These are phyloP conservation scores for Caenorhabditis macrosperma DNA, from an alignment of 2,888 invertebrate species.

Conservation along the genomic window DNA sequence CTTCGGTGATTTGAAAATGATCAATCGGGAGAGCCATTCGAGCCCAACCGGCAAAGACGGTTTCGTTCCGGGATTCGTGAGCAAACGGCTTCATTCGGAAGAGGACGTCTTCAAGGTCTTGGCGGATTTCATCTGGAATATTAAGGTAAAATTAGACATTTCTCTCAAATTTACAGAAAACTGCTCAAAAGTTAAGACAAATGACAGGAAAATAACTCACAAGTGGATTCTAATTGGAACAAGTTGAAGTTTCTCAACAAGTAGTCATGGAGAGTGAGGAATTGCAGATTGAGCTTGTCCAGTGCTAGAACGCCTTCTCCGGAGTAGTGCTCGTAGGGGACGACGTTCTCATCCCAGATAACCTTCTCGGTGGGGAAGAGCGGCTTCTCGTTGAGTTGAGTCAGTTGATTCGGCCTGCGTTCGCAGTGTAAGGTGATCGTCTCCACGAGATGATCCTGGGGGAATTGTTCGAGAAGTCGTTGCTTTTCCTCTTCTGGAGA, in stretches of 20 bases:
- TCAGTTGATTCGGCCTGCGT: slow-evolving; percentile 84
- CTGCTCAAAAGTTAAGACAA: slow-evolving; percentile 89
- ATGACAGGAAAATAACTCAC: slow-evolving; percentile 81
- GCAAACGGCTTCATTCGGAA: slow-evolving; percentile 95
- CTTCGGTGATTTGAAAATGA: slow-evolving; percentile 93
- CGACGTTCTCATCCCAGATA: slow-evolving; percentile 99
- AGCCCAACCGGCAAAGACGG: slow-evolving; percentile 97
- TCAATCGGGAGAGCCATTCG: slow-evolving; percentile 96
- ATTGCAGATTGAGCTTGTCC: slow-evolving; percentile 97
- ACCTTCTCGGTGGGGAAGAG: slow-evolving; percentile 97
- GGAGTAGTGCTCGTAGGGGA: slow-evolving; percentile 96
- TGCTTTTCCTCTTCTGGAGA: slow-evolving; percentile 75
- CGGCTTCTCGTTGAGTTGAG: slow-evolving; percentile 96
- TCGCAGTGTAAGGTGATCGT: slow-evolving; percentile 83
- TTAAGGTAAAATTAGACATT: slow-evolving; percentile 91
- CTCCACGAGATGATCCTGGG: slow-evolving; percentile 89
- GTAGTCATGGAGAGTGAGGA: slow-evolving; percentile 97
- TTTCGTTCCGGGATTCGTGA: slow-evolving; percentile 75
- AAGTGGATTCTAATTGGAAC: slow-evolving; percentile 97
- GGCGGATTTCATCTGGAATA: slow-evolving; percentile 97
- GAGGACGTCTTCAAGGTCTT: slow-evolving; percentile 97
- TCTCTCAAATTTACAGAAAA: too few relatives aligned
- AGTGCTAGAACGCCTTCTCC: slow-evolving; percentile 92
- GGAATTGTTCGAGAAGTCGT: slow-evolving; percentile 77
- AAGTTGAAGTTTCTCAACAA: slow-evolving; percentile 96